These are phyloP conservation scores for Sturnus vulgaris DNA, from an alignment of 2,113 vertebrate species.

Conservation along the genomic window DNA sequence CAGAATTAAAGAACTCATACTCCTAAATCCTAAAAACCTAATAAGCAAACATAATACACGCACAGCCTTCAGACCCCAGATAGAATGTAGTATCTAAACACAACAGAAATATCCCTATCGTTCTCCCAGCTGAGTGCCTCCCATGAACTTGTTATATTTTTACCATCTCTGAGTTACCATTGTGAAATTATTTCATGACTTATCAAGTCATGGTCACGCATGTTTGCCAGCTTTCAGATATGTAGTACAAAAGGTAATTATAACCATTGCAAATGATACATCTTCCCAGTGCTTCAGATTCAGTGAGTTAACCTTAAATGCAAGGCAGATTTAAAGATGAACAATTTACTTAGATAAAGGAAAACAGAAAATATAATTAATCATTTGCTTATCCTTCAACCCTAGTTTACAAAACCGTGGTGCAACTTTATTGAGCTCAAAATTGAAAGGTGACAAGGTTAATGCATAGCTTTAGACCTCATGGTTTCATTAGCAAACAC, in stretches of 20 bases:
- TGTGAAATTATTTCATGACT: conserved; percentile 14
- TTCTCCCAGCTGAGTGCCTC: background rate
- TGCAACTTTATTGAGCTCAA: conserved; percentile 80
- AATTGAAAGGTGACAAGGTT: conserved; percentile 82
- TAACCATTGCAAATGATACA: conserved; percentile 44
- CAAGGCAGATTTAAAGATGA: conserved; percentile 76
- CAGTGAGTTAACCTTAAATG: conserved; percentile 70
- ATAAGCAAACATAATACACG: background rate
- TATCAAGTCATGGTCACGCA: background rate
- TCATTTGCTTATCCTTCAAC: conserved; percentile 76
- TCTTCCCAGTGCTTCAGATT: conserved; percentile 43
- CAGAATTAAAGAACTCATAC: background rate
- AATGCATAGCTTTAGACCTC: conserved; percentile 81
- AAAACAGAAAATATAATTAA: conserved; percentile 78
- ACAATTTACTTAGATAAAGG: conserved; percentile 76
- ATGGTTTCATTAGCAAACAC: conserved; percentile 81
- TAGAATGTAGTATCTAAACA: background rate
- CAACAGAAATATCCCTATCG: background rate
- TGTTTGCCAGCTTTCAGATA: conserved; percentile 44
- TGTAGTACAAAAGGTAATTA: conserved; percentile 23
- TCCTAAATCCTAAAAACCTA: background rate
- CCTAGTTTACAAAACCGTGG: conserved; percentile 79
- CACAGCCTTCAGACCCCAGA: background rate
- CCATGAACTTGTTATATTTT: background rate
- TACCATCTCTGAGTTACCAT: background rate